phyloP scores from a whole-genome alignment of 2,113 vertebrate species.

The Phylloscopus whistleri region DNA sequence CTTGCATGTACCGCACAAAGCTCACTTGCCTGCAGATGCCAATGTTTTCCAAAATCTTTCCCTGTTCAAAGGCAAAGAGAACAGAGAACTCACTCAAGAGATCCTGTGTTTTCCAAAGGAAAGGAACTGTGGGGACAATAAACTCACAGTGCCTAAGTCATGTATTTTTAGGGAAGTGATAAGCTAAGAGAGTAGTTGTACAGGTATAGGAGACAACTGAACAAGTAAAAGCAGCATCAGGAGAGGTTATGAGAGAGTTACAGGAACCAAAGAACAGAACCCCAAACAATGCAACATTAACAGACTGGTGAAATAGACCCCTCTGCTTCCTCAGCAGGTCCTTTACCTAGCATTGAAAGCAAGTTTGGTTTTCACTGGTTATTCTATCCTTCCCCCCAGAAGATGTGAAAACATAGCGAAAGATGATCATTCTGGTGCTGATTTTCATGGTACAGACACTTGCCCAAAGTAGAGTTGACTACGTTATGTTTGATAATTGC shows the following conservation, averaged over 20 bases:
- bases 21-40: conserved; percentile 74
- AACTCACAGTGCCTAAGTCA: accelerated
- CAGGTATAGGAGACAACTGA: background rate
- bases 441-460: background rate
- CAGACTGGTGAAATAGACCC: background rate
- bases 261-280: background rate
- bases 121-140: background rate
- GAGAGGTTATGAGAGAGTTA: background rate
- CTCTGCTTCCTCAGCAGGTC: background rate
- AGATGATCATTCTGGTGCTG: background rate
- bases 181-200: background rate
- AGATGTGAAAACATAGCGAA: background rate
- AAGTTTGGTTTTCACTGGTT: background rate
- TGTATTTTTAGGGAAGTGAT: background rate
- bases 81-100: background rate
- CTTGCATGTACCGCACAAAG: conserved; percentile 69
- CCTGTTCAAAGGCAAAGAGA: conserved; percentile 65
- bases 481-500: background rate
- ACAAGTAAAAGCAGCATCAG: background rate
- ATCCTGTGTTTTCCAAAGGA: background rate
- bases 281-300: background rate
- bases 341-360: background rate
- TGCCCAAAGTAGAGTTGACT: background rate
- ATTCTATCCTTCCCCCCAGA: background rate
- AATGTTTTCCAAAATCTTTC: conserved; percentile 77